Conservation (phyloP, 2,797 vertebrate species). For the Spinus olivaceus region DNA sequence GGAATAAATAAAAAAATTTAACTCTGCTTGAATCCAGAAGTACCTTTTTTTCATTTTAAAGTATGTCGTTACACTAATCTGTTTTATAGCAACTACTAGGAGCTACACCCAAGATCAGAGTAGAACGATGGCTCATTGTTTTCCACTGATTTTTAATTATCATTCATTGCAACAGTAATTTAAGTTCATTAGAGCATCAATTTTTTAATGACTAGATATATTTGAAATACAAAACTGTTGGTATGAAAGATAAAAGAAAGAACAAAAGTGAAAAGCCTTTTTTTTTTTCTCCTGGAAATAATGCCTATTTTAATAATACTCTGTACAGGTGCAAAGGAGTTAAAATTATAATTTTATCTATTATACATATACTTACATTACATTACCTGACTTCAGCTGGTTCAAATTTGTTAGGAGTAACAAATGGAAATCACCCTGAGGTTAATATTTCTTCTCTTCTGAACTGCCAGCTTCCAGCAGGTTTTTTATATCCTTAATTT, state of each 20-base stretch:
- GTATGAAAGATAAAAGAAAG: neutral
- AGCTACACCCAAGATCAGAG: neutral
- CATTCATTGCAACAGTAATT: neutral
- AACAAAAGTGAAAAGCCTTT: neutral
- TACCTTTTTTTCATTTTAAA: neutral
- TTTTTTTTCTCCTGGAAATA: neutral
- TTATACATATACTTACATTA: neutral
- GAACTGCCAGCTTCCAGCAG: neutral
- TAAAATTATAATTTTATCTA: neutral
- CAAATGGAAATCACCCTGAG: slow-evolving; percentile 39
- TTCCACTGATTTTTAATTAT: neutral
- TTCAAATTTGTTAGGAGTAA: slow-evolving; percentile 4
- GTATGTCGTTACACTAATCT: neutral
- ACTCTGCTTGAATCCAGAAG: neutral
- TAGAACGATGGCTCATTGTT: neutral
- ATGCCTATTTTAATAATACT: neutral
- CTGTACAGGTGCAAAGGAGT: neutral
- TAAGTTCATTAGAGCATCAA: neutral
- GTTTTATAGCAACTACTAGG: neutral
- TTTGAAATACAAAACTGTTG: neutral
- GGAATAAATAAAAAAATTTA: neutral
- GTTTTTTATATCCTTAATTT: slow-evolving; percentile 17
- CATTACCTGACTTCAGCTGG: neutral
- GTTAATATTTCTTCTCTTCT: slow-evolving; percentile 26
- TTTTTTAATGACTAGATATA: neutral